These are phyloP conservation scores for Etheostoma cragini DNA, from an alignment of 2,113 vertebrate species.

Conservation along the genomic window DNA sequence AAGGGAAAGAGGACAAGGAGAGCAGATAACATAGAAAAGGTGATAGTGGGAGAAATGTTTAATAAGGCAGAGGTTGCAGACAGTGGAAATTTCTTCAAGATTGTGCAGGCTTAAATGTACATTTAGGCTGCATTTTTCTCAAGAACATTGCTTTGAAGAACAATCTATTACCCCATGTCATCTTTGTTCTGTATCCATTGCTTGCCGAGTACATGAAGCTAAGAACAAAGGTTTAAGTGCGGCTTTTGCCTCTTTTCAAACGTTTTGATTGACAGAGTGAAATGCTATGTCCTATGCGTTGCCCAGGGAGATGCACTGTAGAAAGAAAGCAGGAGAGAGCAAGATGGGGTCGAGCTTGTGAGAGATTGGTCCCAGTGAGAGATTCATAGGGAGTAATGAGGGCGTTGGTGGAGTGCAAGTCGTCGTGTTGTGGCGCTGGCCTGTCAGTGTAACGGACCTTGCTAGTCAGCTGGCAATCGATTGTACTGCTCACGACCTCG, in stretches of 20 bases:
- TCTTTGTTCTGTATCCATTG: conserved; percentile 42
- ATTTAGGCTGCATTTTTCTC: conserved; percentile 30
- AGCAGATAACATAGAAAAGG: conserved; percentile 39
- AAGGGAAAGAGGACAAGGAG: background rate
- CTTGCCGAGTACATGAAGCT: conserved; percentile 14
- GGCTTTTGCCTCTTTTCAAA: conserved; percentile 51
- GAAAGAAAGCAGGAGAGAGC: conserved; percentile 23
- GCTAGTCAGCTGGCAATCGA: conserved; percentile 76
- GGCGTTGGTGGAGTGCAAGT: conserved; percentile 66
- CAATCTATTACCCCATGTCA: conserved; percentile 6
- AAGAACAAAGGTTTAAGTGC: conserved; percentile 35
- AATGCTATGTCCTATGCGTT: conserved; percentile 47
- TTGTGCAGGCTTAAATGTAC: conserved; percentile 32
- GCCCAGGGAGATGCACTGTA: conserved; percentile 23
- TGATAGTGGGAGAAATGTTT: conserved; percentile 37
- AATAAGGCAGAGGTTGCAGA: conserved; percentile 39
- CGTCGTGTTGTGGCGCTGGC: conserved; percentile 63
- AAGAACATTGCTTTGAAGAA: conserved; percentile 4
- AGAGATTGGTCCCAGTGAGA: conserved; percentile 74
- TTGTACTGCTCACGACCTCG: conserved; percentile 62
- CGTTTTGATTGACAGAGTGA: conserved; percentile 49
- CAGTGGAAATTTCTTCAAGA: conserved; percentile 32
- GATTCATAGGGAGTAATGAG: conserved; percentile 78
- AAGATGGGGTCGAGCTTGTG: conserved; percentile 12
- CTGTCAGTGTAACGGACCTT: conserved; percentile 78